Base-by-base conservation (phyloP, 2,797 vertebrate species). In the Eospalax fontanierii region DNA sequence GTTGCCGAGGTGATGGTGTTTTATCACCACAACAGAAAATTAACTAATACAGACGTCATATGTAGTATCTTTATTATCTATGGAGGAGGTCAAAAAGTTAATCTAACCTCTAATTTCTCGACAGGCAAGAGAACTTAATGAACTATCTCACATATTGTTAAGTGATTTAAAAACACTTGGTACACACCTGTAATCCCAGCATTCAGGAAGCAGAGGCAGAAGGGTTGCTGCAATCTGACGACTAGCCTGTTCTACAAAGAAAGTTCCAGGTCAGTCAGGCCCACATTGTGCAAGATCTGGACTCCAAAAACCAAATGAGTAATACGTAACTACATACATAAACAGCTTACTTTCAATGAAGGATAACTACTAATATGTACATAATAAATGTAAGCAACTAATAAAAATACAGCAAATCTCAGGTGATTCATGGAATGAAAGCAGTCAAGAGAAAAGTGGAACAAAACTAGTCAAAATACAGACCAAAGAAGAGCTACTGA, bases 91-190 rank as follows among this genome's bases (percentile, higher is more conserved):
- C 30, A 91, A 93, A 95, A 94, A 83, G 38, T 26, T 54, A 70
- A 95, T 46, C 89, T 68, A 35, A 76, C 65, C 54, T 82, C 63
- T 50, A n/a, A 61, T 61, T 91, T 73, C 68, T 73, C 40, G 59
- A 43, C 15, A 89, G 33, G 87, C 35, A 87, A 71, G 1, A 76
- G 5, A 54, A 84, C 22, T 46, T 78, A 93, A 50, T 74, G 15
- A 93, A 22, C 26, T 84, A 93, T 63, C 40, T 21, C 81, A 91
- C 43, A n/a, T 19, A 2, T 68, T 75, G 43, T 33, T 46, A 38
- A 88, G 6, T 21, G 28, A 85, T 70, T 95, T 59, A 59, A 75
- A 75, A 94, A 90, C 61, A 85, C 65, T 33, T 59, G 1, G 22
- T 73, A 14, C 16, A 79, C 11, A 12, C 46, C 83, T 85, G 26